Percentiles rank a stretch among this genome's conserved stretches.
These are phyloP conservation scores for Ciona savignyi DNA, from an alignment of 23 tunicate species.

Conservation along the genomic window DNA sequence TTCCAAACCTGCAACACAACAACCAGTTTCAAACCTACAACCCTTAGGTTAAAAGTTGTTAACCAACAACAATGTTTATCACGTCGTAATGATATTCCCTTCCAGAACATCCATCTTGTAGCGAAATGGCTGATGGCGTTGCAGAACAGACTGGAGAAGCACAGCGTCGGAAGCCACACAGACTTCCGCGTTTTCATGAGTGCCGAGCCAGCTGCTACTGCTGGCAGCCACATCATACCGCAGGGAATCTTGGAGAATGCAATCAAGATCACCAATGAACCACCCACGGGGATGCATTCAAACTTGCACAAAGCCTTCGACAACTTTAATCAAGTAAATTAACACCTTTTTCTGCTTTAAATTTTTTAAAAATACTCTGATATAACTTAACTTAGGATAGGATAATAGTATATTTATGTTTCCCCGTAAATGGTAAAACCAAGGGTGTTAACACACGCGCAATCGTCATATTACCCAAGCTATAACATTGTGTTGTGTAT, in stretches of 20 bases:
- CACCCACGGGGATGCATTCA: conserved; percentile 97
- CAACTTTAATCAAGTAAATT: conserved; percentile 94
- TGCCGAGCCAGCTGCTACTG: conserved; percentile 93
- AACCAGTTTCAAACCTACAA: no score
- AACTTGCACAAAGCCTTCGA: conserved; percentile 95
- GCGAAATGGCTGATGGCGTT: conserved; percentile 86
- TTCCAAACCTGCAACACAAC: no score
- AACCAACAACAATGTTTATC: no score
- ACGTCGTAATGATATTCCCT: background rate
- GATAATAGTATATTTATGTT: no score
- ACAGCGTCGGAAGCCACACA: conserved; percentile 73
- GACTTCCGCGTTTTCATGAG: conserved; percentile 95
- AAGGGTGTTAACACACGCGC: no score
- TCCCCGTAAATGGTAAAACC: no score
- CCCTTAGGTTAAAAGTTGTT: no score
- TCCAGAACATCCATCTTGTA: conserved; percentile 94
- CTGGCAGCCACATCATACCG: conserved; percentile 88
- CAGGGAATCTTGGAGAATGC: conserved; percentile 95
- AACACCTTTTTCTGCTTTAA: no score
- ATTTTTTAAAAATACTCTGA: no score
- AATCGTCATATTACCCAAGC: no score
- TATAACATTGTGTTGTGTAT: no score
- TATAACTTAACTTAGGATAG: no score
- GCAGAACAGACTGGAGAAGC: conserved; percentile 86
- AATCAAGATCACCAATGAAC: conserved; percentile 98